Base-by-base conservation (phyloP, 2,888 invertebrate genomes). In the Dioctria rufipes region DNA sequence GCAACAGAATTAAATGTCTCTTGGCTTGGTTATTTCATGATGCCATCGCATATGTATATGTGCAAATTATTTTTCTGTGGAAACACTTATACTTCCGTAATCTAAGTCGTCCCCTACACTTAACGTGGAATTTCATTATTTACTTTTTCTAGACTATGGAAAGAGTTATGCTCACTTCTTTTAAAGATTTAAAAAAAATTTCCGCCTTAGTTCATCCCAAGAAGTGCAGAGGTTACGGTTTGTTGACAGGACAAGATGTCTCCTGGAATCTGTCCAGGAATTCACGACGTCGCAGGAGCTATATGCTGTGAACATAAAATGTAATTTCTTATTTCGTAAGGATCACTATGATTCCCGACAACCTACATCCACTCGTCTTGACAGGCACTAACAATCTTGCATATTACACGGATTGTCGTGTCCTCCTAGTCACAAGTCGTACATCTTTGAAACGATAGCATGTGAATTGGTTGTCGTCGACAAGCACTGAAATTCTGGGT, bases 211-310 rank as follows among this genome's bases (percentile, higher is more conserved):
- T 46, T 51, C 69, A 8, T 8, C 13, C 37, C 51, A 69, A 46
- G 67, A 69, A 69, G 69, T 51, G 51, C 37, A 13, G 63, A 25
- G 49, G 77, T 77, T 63, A 63, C 46, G 63, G 49, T 77, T 77
- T 77, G 77, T 77, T 63, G 77, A 77, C 77, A 77, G 61, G 75
- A 46, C 49, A 63, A 61, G 77, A 46, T 61, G 63, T 63, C 61
- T 77, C 37, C 39, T 77, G 77, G 77, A 77, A 77, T 13, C 37
- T 61, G 42, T 77, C 77, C 77, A 77, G 77, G n/a, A 77, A 63
- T 49, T 37, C 51, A 58, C 58, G 4, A 63, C 25, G 11, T 4
- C 3, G 54, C 3, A 4, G 42, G 67, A 46, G 54, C 13, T 54
- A 51, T 25, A n/a, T 58, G 43, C 73, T 60, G 42, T 42, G 73